phyloP scores from a whole-genome alignment of 1,140 invertebrate species.

The Cecropterus lyciades region DNA sequence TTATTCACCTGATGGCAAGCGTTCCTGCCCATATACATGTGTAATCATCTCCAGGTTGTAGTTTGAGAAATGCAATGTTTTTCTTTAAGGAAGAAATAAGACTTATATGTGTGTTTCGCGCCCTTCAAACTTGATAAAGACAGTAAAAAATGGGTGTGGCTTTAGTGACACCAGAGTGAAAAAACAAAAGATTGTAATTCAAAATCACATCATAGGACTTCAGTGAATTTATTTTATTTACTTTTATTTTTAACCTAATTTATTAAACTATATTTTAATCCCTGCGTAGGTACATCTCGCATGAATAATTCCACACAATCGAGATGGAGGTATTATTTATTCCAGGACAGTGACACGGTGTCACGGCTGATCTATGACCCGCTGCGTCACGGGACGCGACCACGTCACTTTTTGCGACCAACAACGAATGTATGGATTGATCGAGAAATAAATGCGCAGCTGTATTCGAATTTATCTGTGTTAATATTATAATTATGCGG shows the following conservation, averaged over 20 bases:
- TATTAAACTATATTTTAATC: background rate
- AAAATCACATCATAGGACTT: too few relatives aligned
- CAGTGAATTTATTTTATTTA: too few relatives aligned
- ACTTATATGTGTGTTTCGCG: too few relatives aligned
- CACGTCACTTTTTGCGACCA: constrained; percentile 42
- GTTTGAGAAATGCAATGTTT: too few relatives aligned
- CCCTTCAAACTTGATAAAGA: too few relatives aligned
- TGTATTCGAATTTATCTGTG: background rate
- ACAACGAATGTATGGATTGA: constrained; percentile 42
- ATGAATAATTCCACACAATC: constrained; percentile 36
- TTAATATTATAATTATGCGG: constrained; percentile 20
- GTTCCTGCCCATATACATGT: too few relatives aligned
- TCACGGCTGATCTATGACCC: constrained; percentile 58
- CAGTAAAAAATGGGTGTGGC: too few relatives aligned
- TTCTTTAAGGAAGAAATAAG: too few relatives aligned
- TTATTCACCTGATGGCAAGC: too few relatives aligned
- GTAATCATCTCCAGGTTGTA: too few relatives aligned
- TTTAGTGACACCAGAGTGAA: too few relatives aligned
- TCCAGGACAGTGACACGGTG: constrained; percentile 54
- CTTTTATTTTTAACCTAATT: background rate
- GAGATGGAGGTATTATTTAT: constrained; percentile 64
- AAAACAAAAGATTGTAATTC: too few relatives aligned
- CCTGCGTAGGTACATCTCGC: constrained; percentile 2
- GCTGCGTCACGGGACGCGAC: constrained; percentile 34
- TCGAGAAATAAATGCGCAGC: constrained; percentile 40